Evolutionary conservation across 2,797 vertebrate species (phyloP).

Genomic region (Phyllotis vaccarum): DNA sequence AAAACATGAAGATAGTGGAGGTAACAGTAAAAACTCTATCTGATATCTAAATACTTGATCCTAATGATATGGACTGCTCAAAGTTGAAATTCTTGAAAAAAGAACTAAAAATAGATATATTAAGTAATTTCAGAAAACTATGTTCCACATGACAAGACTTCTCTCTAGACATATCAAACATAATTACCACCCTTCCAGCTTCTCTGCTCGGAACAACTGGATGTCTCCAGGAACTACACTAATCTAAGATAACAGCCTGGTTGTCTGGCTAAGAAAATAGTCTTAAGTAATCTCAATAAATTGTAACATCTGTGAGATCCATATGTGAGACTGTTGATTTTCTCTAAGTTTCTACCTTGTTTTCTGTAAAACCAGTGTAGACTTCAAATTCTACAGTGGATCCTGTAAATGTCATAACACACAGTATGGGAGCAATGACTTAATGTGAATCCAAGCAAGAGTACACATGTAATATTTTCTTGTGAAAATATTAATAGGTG

Average conservation of each 20-base stretch:
- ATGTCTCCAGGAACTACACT: neutral
- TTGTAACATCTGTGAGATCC: neutral
- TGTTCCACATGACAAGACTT: neutral
- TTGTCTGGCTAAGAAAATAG: neutral
- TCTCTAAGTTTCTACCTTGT: neutral
- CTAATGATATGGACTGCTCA: neutral
- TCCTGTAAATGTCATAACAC: neutral
- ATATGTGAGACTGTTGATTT: neutral
- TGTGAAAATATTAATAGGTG: conserved; percentile 40
- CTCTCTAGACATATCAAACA: neutral
- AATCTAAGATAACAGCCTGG: neutral
- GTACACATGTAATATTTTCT: neutral
- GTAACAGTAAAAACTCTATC: neutral
- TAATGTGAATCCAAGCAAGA: conserved; percentile 53
- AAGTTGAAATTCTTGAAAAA: neutral
- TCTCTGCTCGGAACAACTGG: neutral
- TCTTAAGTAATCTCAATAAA: neutral
- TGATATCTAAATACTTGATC: neutral
- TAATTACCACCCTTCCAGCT: neutral
- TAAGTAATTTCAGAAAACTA: neutral
- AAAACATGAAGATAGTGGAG: neutral
- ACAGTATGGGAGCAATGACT: neutral
- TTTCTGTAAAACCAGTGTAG: neutral
- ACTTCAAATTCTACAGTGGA: neutral
- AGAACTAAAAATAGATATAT: neutral